Evolutionary conservation across 1,140 invertebrate genomes (phyloP).

Genomic region (Pteromalus puparum): DNA sequence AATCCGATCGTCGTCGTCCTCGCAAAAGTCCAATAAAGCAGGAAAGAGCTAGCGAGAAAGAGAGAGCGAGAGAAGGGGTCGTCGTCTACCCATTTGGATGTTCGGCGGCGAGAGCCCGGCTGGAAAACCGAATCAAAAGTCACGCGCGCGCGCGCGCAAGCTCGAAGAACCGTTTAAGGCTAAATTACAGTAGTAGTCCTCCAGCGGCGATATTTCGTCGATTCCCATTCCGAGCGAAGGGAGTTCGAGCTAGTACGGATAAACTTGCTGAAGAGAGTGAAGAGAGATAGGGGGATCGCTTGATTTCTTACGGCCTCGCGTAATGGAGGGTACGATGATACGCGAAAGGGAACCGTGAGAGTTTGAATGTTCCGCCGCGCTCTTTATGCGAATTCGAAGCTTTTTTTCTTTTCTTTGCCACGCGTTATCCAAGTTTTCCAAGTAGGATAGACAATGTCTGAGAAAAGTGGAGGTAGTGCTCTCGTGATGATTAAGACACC

Average conservation of each 20-base stretch:
- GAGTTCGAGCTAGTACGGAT: background rate
- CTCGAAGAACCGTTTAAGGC: constrained; percentile 12
- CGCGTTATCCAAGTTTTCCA: too few relatives aligned
- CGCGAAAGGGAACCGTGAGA: background rate
- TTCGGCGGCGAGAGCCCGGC: constrained; percentile 9
- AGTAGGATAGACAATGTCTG: background rate
- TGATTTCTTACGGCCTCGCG: background rate
- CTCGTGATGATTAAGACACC: too few relatives aligned
- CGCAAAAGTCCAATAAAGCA: constrained; percentile 44
- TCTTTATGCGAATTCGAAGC: background rate
- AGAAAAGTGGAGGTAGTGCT: background rate
- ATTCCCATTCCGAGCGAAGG: constrained; percentile 12
- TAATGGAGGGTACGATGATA: background rate
- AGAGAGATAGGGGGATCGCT: constrained; percentile 2
- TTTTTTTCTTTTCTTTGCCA: background rate
- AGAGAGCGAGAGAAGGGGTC: background rate
- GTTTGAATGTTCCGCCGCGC: background rate
- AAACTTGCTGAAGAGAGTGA: constrained; percentile 11
- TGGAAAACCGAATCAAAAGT: constrained; percentile 44
- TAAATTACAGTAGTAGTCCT: constrained; percentile 32
- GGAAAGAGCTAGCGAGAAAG: background rate
- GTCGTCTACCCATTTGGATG: constrained; percentile 27
- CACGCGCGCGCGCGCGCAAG: background rate
- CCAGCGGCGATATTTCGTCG: constrained; percentile 22
- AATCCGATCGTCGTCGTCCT: constrained; percentile 2